phyloP scores from a whole-genome alignment of 2,797 vertebrate genomes.

The Muraenolepis orangiensis region DNA sequence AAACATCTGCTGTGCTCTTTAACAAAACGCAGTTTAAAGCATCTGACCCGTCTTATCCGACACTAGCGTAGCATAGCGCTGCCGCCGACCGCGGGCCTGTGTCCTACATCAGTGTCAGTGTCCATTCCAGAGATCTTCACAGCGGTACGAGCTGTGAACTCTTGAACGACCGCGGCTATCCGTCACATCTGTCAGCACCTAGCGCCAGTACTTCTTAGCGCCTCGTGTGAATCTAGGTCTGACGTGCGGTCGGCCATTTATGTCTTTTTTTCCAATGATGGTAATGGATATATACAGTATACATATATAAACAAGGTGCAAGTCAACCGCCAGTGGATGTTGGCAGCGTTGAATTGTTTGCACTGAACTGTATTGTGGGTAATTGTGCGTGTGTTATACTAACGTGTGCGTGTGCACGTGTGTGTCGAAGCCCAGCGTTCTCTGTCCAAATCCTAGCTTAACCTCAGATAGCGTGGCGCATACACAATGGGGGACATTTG shows the following conservation, averaged over 20 bases:
- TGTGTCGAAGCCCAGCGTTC: slow-evolving; percentile 14
- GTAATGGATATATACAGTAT: slow-evolving; percentile 47
- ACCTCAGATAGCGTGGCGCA: neutral
- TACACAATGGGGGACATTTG: neutral
- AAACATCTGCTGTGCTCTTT: no score
- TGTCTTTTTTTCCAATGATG: slow-evolving; percentile 39
- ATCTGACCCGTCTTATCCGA: no score
- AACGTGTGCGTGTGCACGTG: slow-evolving; percentile 11
- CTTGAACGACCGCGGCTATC: slow-evolving; percentile 14
- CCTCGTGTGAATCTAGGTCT: slow-evolving; percentile 25
- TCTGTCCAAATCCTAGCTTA: slow-evolving; percentile 13
- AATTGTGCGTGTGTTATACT: neutral
- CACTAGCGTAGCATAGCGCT: no score
- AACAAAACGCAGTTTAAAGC: no score
- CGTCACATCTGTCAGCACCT: slow-evolving; percentile 36
- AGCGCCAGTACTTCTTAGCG: slow-evolving; percentile 46
- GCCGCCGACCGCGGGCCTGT: no score
- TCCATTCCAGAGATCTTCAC: neutral
- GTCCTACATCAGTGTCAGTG: no score
- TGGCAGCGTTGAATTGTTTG: slow-evolving; percentile 9
- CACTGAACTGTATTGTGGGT: slow-evolving; percentile 2
- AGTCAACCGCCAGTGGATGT: slow-evolving; percentile 36
- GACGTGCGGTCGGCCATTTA: slow-evolving; percentile 31
- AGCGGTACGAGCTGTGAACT: neutral
- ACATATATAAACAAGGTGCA: slow-evolving; percentile 43